Evolutionary conservation across 2,113 vertebrate species (phyloP).

Genomic region (Damaliscus lunatus): DNA sequence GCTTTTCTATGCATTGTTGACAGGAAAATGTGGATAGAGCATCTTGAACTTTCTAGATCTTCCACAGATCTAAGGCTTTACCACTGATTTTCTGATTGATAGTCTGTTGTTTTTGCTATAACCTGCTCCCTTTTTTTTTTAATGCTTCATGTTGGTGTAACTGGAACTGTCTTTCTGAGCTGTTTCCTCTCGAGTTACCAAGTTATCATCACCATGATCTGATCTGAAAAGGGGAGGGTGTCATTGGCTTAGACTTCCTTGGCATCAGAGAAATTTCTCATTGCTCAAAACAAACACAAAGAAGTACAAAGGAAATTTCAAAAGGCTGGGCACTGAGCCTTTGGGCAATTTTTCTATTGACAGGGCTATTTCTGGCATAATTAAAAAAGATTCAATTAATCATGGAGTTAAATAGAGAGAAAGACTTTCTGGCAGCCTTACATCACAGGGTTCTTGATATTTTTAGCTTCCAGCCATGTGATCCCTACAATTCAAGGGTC

Average conservation of each 20-base stretch:
- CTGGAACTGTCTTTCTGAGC: background rate
- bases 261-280: slow-evolving; percentile 23
- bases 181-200: background rate
- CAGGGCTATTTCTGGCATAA: slow-evolving; percentile 57
- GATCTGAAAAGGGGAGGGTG: background rate
- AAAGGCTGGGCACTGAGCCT: slow-evolving; percentile 13
- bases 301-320: slow-evolving; percentile 50
- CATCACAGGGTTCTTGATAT: background rate
- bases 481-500: background rate
- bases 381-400: slow-evolving; percentile 59
- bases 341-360: slow-evolving; percentile 35
- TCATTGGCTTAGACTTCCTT: background rate
- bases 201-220: background rate
- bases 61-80: background rate
- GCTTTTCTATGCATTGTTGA: background rate
- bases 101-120: background rate
- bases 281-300: slow-evolving; percentile 48
- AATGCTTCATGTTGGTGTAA: background rate
- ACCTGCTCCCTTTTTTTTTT: background rate
- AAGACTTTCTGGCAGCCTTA: background rate
- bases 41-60: background rate
- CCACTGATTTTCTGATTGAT: background rate
- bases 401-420: slow-evolving; percentile 43
- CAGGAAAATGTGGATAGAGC: background rate
- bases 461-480: background rate